phyloP scores from a whole-genome alignment of 2,888 invertebrate species.

The Teleiodes luculella region DNA sequence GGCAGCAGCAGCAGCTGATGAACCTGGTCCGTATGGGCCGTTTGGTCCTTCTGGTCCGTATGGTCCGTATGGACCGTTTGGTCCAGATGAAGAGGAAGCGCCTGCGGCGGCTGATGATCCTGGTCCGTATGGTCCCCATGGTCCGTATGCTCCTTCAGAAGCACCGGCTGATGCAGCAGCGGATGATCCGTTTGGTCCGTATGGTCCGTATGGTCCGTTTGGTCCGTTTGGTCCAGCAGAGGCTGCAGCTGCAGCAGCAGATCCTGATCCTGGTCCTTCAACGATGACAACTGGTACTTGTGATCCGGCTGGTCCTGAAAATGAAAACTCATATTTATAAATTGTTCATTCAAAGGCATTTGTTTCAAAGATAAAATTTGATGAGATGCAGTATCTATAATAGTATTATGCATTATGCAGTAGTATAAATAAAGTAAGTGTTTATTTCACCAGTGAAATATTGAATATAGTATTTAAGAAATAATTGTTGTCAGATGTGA shows the following conservation, averaged over 20 bases:
- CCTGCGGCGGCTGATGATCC: background rate
- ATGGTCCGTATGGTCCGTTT: conserved; percentile 15
- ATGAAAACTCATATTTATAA: background rate
- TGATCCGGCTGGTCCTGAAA: conserved; percentile 1
- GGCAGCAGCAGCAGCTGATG: conserved; percentile 2
- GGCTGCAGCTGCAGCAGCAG: too few species aligned
- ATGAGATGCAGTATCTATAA: background rate
- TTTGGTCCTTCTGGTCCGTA: conserved; percentile 1
- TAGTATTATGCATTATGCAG: too few species aligned
- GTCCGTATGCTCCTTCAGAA: conserved; percentile 12
- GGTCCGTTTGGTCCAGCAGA: background rate
- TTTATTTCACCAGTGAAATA: too few species aligned
- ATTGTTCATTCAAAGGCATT: too few species aligned
- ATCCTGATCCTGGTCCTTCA: too few species aligned
- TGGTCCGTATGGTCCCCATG: conserved; percentile 3
- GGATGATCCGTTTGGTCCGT: conserved; percentile 14
- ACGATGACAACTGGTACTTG: conserved; percentile 13
- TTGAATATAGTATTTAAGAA: too few species aligned
- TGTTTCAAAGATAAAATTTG: too few species aligned
- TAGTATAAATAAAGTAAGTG: too few species aligned
- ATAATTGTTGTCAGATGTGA: too few species aligned
- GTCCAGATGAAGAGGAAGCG: background rate
- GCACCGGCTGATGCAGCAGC: too few species aligned
- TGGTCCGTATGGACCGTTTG: background rate
- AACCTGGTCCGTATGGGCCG: too few species aligned